Evolutionary conservation across 2,888 invertebrate species (phyloP), one percentile per base, ranked within the genome.

Genomic region (Stegana nigrithorax): DNA sequence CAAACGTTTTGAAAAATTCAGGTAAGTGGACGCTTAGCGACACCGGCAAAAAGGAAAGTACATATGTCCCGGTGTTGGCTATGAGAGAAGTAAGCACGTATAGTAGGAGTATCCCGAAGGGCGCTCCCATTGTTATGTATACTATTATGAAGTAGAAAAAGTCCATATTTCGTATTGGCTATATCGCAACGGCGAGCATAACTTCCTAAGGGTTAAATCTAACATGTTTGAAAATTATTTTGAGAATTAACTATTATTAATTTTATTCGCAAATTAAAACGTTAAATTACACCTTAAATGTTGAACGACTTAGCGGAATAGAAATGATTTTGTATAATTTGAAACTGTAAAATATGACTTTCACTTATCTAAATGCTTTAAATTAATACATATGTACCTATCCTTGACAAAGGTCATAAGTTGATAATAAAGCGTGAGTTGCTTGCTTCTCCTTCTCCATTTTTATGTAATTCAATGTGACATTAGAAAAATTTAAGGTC

Each of bases 1-100:
- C 0, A 87, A 90, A 27, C 90, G 98, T 65, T 98, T 98, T 82
- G 88, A 93, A 57, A 95, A 95, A 85, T 96, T 91, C 88, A 96
- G 95, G 97, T 97, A 87, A 82, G 73, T 66, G 17, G 17, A 8
- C 21, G 12, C 12, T 4, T 7, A 21, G 19, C 12, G 44, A 6
- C 14, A 2, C 2, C 2, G 19, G 19, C 12, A 44, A 14, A 19
- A 2, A 2, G 2, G 19, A 44, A 44, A 44, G 44, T 44, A 4
- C 7, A 21, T 17, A 45, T 17, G 3, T 4, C 4, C 8, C 5
- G 21, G 12, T 45, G 12, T 45, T 23, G 21, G n/a, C n/a, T n/a
- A 5, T 36, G 36, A 14, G 14, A 14, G 14, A 6, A 5, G 17
- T 6, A 36, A 36, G 14, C 14, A 6, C 36, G 10, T 36, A 10